These are phyloP conservation scores for Anthopleura xanthogrammica DNA, from an alignment of 92 coral and sea anemone species.

Conservation along the genomic window DNA sequence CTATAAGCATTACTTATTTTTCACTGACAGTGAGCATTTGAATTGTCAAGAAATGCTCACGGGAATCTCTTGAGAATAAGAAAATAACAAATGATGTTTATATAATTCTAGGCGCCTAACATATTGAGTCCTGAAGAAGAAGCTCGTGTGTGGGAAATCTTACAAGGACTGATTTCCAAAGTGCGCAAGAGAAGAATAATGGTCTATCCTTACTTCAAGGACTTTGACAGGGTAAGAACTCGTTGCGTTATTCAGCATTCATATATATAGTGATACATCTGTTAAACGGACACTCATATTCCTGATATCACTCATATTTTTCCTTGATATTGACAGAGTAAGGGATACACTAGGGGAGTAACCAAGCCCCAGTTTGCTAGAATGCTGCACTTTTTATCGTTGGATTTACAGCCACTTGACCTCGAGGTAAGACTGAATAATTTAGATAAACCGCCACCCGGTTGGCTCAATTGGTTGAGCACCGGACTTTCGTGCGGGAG, in stretches of 20 bases:
- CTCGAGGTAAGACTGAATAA: conserved; percentile 62
- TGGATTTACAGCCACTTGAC: conserved; percentile 83
- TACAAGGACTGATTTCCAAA: conserved; percentile 74
- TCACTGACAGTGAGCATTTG: too few species aligned
- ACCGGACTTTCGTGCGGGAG: too few species aligned
- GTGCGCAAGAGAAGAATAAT: conserved; percentile 92
- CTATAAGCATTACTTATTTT: too few species aligned
- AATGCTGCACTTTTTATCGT: conserved; percentile 84
- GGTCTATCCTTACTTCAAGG: conserved; percentile 98
- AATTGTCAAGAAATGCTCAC: not conserved
- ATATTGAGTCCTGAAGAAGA: conserved; percentile 76
- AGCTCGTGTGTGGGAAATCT: conserved; percentile 69
- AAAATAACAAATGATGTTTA: not conserved
- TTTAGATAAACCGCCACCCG: not conserved
- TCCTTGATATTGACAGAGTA: conserved; percentile 56
- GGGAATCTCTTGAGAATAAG: not conserved
- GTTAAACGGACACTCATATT: too few species aligned
- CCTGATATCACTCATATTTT: not conserved
- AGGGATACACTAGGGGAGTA: conserved; percentile 94
- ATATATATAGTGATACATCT: too few species aligned
- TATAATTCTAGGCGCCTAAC: conserved; percentile 81
- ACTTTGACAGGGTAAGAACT: conserved; percentile 88
- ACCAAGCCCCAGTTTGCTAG: conserved; percentile 92
- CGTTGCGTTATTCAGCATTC: not conserved
- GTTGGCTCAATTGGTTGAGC: not conserved